Percentiles rank a stretch among this genome's conserved stretches.
Conservation (phyloP, 1,140 invertebrate species). For the Gryon sp. region DNA sequence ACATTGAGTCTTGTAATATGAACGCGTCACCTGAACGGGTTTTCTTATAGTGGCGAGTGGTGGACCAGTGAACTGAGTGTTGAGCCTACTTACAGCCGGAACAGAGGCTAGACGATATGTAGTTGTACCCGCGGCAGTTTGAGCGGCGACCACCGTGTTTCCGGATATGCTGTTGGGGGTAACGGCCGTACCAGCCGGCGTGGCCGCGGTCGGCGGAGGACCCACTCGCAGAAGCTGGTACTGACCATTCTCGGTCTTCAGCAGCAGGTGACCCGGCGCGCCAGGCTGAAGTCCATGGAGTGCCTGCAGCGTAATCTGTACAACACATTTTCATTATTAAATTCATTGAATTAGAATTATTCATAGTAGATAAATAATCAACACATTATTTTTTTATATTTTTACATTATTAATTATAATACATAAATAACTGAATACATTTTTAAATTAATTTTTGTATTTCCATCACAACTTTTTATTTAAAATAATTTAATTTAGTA, state of each 20-base stretch:
- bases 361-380: too few relatives aligned
- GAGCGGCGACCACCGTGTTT: conserved; percentile 74
- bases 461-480: too few relatives aligned
- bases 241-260: conserved; percentile 97
- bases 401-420: too few relatives aligned
- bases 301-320: conserved; percentile 90
- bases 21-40: conserved; percentile 79
- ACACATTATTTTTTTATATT: too few relatives aligned
- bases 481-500: too few relatives aligned
- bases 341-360: conserved; percentile 3
- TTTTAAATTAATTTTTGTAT: too few relatives aligned
- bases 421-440: too few relatives aligned
- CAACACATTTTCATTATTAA: conserved; percentile 5
- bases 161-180: conserved; percentile 81
- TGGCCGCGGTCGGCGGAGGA: conserved; percentile 82
- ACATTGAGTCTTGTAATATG: conserved; percentile 78
- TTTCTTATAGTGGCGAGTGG: conserved; percentile 82
- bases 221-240: conserved; percentile 94
- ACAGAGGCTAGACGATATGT: conserved; percentile 82
- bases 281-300: conserved; percentile 90
- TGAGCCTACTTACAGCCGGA: conserved; percentile 81
- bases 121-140: conserved; percentile 71
- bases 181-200: conserved; percentile 81
- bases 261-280: conserved; percentile 90
- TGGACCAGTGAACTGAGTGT: conserved; percentile 81